Evolutionary conservation across 2,113 vertebrate species (phyloP), one percentile per base, ranked within the genome.

Genomic region (Corydoras sp.): DNA sequence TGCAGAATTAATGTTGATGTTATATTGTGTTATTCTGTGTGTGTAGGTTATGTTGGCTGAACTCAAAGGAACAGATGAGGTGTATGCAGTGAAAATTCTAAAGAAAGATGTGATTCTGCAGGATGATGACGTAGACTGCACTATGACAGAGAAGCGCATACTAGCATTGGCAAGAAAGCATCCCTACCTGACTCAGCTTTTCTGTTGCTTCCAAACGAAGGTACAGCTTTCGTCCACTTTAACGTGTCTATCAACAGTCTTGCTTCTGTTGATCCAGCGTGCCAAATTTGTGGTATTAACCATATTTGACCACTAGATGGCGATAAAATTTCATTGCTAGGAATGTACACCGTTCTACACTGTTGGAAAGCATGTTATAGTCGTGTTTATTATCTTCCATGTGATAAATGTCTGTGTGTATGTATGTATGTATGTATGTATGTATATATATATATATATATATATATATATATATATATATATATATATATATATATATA

Each of bases 91-190:
- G 75, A 98, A 98, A 64, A 95, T 98, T 76, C 83, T 98, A 73
- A 98, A 98, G 88, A 98, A 98, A 74, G 95, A 98, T 9, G 94
- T 97, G 78, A 98, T 98, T 81, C 92, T 98, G 65, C 95, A 98
- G 84, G 96, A 98, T 7, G 96, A 98, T 0, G 96, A 98, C 0
- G 95, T 98, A 7, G 96, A 98, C 86, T 98, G 96, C 86, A 98
- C 95, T 0, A 90, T 98, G 91, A 98, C 95, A 0, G 95, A 98
- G 83, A 98, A 98, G 83, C 91, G 96, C 76, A 95, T 98, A 85
- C 86, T 98, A 65, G 96, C 95, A 0, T 83, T 98, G 74, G 95
- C 95, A 14, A 86, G 95, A 66, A 96, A 91, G 80, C 96, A 98
- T 77, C 96, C 95, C 0, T 98, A 97, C 72, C 89, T 98, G 77